Base-by-base conservation (phyloP, 1,140 invertebrate species). In the Samia ricini region DNA sequence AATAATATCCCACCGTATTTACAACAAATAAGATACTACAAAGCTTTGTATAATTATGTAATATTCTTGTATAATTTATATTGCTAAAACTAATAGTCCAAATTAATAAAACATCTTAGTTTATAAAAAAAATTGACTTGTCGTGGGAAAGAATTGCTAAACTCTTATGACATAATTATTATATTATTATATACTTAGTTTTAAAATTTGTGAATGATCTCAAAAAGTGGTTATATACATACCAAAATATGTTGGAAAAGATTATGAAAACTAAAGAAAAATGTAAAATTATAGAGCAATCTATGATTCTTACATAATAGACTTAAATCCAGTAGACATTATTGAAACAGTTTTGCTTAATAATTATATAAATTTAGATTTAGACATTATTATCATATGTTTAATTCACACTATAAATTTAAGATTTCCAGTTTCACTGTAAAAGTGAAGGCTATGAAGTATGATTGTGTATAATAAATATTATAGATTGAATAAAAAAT, bases 1-100 rank as follows among this genome's bases (percentile, higher is more conserved):
- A 55, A 55, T 60, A 61, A 56, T 21, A 65, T 65, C 69, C 69
- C 69, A 71, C 69, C 69, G 69, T 59, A 66, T 61, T 52, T 12
- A 66, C 60, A 65, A 65, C 65, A 60, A 55, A 59, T 61, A 66
- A 61, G 54, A 58, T 57, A 36, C 24, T 65, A 21, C 29, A 55
- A 60, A 36, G 33, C 26, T 63, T 61, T 57, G 50, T 51, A 51
- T 51, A 8, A 42, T 42, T 42, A 42, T 42, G 3, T 42, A 42
- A 42, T 12, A 42, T 42, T 42, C 33, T 42, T 42, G 12, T 42
- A 42, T 42, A 8, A 7, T 36, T 15, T 15, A 42, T 42, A 42
- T 42, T 15, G 12, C 33, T 42, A 15, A 15, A 42, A 15, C 15
- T 15, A 10, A 42, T 42, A 42, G 12, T 15, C 33, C 33, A 12